Evolutionary conservation across 2,888 invertebrate genomes (phyloP).

Genomic region (Sesamia inferens): DNA sequence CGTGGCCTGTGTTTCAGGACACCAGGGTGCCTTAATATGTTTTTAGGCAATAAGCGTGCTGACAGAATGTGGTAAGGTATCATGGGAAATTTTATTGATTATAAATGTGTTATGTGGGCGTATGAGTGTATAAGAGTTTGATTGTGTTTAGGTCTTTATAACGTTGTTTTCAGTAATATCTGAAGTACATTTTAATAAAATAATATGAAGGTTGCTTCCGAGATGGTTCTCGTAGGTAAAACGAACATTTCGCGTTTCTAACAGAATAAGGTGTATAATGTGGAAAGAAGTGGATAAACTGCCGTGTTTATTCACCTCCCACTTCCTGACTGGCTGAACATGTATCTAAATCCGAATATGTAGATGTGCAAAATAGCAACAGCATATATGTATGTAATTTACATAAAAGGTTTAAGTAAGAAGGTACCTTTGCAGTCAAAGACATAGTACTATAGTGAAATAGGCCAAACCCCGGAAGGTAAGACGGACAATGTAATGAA

Average conservation of each 20-base stretch:
- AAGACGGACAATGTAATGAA: constrained; percentile 7
- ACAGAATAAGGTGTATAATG: constrained; percentile 8
- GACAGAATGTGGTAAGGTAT: no score
- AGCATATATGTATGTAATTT: neutral
- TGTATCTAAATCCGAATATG: neutral
- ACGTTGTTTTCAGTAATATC: constrained; percentile 6
- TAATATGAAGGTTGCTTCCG: constrained; percentile 35
- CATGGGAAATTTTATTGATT: no score
- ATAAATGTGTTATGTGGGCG: no score
- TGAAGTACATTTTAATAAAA: constrained; percentile 38
- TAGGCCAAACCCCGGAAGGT: neutral
- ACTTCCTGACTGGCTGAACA: constrained; percentile 1
- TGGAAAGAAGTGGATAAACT: constrained; percentile 2
- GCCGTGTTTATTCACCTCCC: constrained; percentile 1
- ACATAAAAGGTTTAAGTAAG: neutral
- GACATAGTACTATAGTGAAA: constrained; percentile 14
- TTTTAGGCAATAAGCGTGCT: no score
- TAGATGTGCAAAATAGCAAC: constrained; percentile 4
- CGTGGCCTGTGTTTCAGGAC: no score
- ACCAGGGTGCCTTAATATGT: no score
- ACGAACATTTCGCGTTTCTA: constrained; percentile 16
- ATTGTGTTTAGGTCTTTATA: no score
- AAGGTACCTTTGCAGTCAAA: constrained; percentile 1
- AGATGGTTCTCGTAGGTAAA: constrained; percentile 32
- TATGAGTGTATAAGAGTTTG: no score